Percentiles rank a stretch among this genome's conserved stretches.
Conservation (phyloP, 2,797 vertebrate species). For the Harpagifer antarcticus region DNA sequence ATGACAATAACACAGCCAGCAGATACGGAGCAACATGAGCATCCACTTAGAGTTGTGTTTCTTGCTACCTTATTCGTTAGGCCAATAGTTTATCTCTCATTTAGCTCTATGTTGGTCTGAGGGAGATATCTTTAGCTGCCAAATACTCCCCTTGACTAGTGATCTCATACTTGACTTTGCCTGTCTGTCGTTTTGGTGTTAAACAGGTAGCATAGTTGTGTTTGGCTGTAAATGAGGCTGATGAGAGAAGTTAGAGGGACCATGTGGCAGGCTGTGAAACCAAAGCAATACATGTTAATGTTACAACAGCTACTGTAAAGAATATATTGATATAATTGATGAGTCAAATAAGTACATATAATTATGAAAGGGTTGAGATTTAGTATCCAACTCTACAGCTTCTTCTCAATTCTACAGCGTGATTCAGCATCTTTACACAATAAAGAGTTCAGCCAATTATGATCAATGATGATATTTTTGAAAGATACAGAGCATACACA, state of each 20-base stretch:
- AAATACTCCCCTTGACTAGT: background rate
- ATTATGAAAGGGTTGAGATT: no score
- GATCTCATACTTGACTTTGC: background rate
- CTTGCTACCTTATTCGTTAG: background rate
- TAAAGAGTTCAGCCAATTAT: background rate
- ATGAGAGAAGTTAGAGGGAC: background rate
- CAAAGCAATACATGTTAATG: background rate
- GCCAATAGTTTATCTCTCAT: background rate
- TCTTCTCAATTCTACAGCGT: no score
- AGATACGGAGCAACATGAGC: background rate
- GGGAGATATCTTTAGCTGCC: background rate
- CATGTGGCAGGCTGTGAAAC: background rate
- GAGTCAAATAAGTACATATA: no score
- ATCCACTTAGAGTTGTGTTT: background rate
- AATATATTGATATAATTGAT: no score
- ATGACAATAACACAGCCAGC: background rate
- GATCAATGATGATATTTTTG: background rate
- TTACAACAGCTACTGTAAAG: no score
- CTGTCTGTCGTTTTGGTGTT: background rate
- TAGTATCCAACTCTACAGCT: no score
- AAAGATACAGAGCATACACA: background rate
- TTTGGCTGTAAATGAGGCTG: background rate
- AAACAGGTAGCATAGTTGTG: background rate
- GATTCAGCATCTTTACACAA: no score
- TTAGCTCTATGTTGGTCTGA: background rate